Base-by-base conservation (phyloP, 1,140 invertebrate genomes). In the Drosophila sp. region DNA sequence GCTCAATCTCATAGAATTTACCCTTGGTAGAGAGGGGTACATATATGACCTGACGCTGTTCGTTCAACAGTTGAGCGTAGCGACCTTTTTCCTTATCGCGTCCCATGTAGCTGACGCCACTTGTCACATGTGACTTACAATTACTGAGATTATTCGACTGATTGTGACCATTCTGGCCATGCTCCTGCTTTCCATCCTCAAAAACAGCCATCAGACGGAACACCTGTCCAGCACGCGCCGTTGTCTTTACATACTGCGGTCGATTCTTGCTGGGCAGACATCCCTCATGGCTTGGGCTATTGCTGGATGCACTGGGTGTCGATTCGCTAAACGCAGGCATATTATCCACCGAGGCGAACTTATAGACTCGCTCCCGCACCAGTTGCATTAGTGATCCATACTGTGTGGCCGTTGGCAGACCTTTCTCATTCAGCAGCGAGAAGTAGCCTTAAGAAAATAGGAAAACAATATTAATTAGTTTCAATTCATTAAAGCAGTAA, bases 1-100 rank as follows among this genome's bases (percentile, higher is more conserved):
- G 90, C 45, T 92, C 91, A 14, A 92, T 91, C 61, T 92, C 91
- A 57, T 90, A 92, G 62, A 91, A 92, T 62, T 92, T 92, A 16
- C 91, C 91, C 65, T 92, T 92, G 50, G 90, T 89, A 43, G 91
- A 72, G 32, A 92, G 62, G 4, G 91, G 90, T 4, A 92, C 91
- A 62, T 91, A 92, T n/a, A 92, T 32, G 6, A 92, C 81, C 54
- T 92, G 91, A 13, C 91, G 77, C 50, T 91, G 90, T 41, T 92
- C 91, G 45, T 92, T 91, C 25, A 91, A 53, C 70, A 92, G 46
- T 45, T 92, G 91, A 9, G 91, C 91, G 74, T 92, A 92, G 34
- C 91, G 89, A 25, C 89, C 89, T 71, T 92, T 91, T 18, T 92
- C 91, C 59, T 92, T 92, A 14, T 92, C 91, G 0, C 91, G 76